Evolutionary conservation across 2,888 invertebrate genomes (phyloP), one percentile per base, ranked within the genome.

Genomic region (Salpingus planirostris): DNA sequence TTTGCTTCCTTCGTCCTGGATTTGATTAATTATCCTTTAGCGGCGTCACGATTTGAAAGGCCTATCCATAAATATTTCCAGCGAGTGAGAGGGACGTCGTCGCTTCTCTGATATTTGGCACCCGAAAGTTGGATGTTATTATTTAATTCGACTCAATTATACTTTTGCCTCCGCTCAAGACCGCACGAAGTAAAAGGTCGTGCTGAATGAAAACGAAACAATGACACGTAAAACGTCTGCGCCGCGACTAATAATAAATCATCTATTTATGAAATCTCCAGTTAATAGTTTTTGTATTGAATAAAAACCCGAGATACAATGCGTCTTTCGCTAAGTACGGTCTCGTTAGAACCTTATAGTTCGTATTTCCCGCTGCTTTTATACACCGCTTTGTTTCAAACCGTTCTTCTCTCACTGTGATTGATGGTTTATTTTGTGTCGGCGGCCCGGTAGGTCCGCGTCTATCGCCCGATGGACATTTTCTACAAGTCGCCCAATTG

Each of bases 371-470:
- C 60, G 61, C 61, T 59, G 61, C 54, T 62, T 58, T 57, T 54
- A 52, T 56, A 8, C 8, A 51, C 51, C 46, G 57, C 58, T 59
- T 62, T 63, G 62, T 62, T 62, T 62, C 60, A 61, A 61, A 59
- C 56, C 58, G 56, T 55, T 42, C 55, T 52, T 55, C 55, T 52
- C 55, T 48, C 43, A 18, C 52, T 49, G 57, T 65, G 65, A 65
- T 65, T 65, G 64, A 65, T 65, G 65, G 51, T 64, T 62, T 61
- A 60, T 60, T 61, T 62, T 60, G 62, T 60, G 63, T 60, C 62
- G 62, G 55, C 60, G 57, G 61, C 55, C 59, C 58, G 61, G 61
- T 60, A 52, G 60, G 61, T 63, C 62, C 55, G 40, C 43, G 49
- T 52, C 53, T 51, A 53, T 54, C 49, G 53, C 49, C 49, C 53